Conservation (phyloP, 2,797 vertebrate species). For the Psittacula echo region DNA sequence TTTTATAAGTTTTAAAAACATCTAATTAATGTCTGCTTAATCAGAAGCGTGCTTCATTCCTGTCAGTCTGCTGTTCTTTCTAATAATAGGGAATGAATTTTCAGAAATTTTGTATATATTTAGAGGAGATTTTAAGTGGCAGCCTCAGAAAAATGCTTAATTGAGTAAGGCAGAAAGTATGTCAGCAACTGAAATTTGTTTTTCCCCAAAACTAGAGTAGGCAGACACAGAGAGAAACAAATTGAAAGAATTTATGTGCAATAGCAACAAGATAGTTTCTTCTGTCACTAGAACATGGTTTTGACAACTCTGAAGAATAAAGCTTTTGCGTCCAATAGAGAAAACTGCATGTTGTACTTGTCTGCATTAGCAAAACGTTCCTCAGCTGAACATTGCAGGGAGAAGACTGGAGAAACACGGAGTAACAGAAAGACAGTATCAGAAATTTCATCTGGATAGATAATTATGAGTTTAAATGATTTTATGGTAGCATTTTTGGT, state of each 20-base stretch:
- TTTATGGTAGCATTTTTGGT: neutral
- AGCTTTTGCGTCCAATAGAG: constrained; percentile 44
- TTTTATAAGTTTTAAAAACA: neutral
- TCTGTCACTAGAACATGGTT: constrained; percentile 56
- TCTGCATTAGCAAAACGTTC: constrained; percentile 29
- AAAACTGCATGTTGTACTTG: neutral
- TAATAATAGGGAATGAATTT: neutral
- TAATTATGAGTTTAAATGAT: neutral
- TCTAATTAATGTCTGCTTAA: neutral
- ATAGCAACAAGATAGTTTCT: constrained; percentile 62
- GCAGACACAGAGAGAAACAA: constrained; percentile 63
- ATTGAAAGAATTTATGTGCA: constrained; percentile 52
- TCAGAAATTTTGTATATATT: constrained; percentile 7
- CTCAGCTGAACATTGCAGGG: neutral
- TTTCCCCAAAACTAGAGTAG: constrained; percentile 35
- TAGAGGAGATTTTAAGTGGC: constrained; percentile 3
- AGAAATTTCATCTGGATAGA: neutral
- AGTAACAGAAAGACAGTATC: neutral
- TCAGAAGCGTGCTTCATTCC: neutral
- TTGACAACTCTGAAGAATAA: constrained; percentile 59
- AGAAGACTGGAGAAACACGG: neutral
- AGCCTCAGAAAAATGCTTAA: constrained; percentile 36
- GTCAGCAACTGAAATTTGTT: constrained; percentile 50
- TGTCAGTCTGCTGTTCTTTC: neutral
- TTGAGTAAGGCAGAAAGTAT: constrained; percentile 29